Base-by-base conservation (phyloP, 2,797 vertebrate species). In the Ataeniobius toweri region DNA sequence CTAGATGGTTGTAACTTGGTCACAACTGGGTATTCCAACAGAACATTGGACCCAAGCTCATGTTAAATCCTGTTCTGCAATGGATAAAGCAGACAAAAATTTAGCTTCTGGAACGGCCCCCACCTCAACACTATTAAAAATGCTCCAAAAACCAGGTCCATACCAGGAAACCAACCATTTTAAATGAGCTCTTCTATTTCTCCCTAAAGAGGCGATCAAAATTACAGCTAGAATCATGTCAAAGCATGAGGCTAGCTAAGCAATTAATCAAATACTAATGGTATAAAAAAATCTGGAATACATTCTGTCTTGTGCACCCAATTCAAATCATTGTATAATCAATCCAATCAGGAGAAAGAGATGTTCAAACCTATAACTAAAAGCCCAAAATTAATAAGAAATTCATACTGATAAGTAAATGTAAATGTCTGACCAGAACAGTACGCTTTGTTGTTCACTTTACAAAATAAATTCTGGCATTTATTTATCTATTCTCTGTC, bases 391-490 rank as follows among this genome's bases (percentile, higher is more conserved):
- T 46, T 61, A 31, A 67, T 12, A 39, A 13, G 36, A 67, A 44
- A 68, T 67, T 41, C 4, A 5, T 24, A 8, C 20, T 67, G 63
- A 67, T 24, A 67, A 6, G 20, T 41, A 22, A 22, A 41, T 1
- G 10, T 41, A 41, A 56, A 56, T 22, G 7, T 56, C 55, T 8
- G 22, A 56, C 22, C 55, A 56, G 24, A 56, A 56, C 9, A 9
- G 55, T 24, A 31, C 26, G 14, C 31, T 22, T 41, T 22, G 24
- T 58, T 28, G 16, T 39, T 59, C 26, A 39, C 8, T 0, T 79
- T 79, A 80, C n/a, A 51, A 20, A 83, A 71, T 13, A 72, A 77
- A 80, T 67, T 53, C 51, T 24, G 12, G 50, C 1, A 28, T 58
- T 74, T 56, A 58, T 14, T 39, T 56, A 18, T 74, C 12, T 61